Conservation (phyloP, 2,797 vertebrate genomes). For the Trachurus trachurus region DNA sequence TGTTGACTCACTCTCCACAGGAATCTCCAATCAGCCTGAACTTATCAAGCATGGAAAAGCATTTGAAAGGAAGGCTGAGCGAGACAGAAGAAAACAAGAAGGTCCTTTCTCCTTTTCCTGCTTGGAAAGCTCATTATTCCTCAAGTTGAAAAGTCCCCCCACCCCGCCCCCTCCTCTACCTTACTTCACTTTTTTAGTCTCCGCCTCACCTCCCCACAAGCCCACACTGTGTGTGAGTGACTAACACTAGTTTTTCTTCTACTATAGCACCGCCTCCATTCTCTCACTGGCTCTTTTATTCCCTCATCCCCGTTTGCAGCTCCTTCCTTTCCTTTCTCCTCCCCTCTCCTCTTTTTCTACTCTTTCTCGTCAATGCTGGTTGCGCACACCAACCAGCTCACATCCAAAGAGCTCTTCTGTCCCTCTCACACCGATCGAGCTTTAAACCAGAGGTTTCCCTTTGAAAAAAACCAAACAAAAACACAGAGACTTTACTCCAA, state of each 20-base stretch:
- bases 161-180: constrained; percentile 40
- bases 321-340: constrained; percentile 52
- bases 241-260: constrained; percentile 52
- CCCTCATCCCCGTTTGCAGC: constrained; percentile 34
- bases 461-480: constrained; percentile 3
- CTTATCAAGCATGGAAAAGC: constrained; percentile 86
- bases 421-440: constrained; percentile 30
- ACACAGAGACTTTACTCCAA: constrained; percentile 35
- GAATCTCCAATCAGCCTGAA: constrained; percentile 83
- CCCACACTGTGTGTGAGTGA: constrained; percentile 57
- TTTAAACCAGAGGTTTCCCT: constrained; percentile 51
- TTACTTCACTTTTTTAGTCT: constrained; percentile 65
- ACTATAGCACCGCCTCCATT: constrained; percentile 70
- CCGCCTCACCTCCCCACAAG: constrained; percentile 59
- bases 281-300: constrained; percentile 73
- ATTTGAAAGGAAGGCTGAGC: constrained; percentile 78
- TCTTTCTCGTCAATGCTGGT: constrained; percentile 56
- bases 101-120: constrained; percentile 75
- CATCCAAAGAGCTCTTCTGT: constrained; percentile 65
- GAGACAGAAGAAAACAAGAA: constrained; percentile 79
- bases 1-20: constrained; percentile 44
- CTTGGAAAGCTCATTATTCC: constrained; percentile 88
- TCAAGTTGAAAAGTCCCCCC: constrained; percentile 68
- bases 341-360: constrained; percentile 52
- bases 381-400: constrained; percentile 63